Base-by-base conservation (phyloP, 2,888 invertebrate genomes). In the Euplexia lucipara region DNA sequence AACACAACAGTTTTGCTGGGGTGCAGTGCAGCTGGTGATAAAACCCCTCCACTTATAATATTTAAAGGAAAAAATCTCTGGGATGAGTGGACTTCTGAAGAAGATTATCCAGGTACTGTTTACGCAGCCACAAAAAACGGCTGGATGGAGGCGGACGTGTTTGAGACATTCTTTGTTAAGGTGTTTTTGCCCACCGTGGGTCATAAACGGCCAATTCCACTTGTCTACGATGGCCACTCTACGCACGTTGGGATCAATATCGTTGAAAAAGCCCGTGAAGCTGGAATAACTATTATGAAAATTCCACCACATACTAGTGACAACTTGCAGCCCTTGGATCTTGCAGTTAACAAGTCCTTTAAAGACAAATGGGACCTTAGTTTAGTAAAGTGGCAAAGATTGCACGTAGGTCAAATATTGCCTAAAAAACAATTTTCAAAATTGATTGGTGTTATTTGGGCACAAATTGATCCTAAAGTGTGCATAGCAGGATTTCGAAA, bases 21-120 rank as follows among this genome's bases (percentile, higher is more conserved):
- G n/a, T n/a, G n/a, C n/a, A n/a, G 44, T 44, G 44, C 44, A 44
- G 22, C 44, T 22, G 44, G 44, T 44, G 44, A 44, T 14, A 44
- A 44, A 44, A 44, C 22, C 44, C 44, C 44, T 14, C 44, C 44
- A 44, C 14, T 44, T 14, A 22, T 22, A 10, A 22, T 47, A 16
- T 47, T 16, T 5, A 30, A n/a, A 30, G 47, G 30, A 0, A 47
- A 45, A 47, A 47, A 47, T 47, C 30, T 47, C 30, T 47, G 47
- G 47, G 16, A 47, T 16, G 47, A 47, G 30, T 47, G 47, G 30
- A 16, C 16, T 16, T 30, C 47, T 30, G 30, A 47, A 30, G 47
- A 47, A 16, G 47, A 30, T n/a, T 47, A 12, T 47, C 30, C 47
- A 16, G 30, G 47, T 30, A 47, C 47, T 1, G 47, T 30, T 30